Percentiles rank a stretch among this genome's conserved stretches.
phyloP scores from a whole-genome alignment of 2,888 invertebrate genomes.

The Stenodema calcarata region DNA sequence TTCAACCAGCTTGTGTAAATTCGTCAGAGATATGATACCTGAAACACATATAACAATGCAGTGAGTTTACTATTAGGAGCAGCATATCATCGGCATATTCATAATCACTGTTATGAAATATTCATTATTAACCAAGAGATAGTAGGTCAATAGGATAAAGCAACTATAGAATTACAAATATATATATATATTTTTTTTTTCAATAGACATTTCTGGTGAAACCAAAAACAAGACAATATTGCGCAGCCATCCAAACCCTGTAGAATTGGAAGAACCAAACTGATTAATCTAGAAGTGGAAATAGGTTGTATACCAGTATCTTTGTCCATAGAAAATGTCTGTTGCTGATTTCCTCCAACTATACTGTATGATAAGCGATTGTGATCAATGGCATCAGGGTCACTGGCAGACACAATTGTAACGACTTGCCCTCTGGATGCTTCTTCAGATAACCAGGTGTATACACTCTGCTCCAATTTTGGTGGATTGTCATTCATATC shows the following conservation, averaged over 20 bases:
- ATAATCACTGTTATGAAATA: neutral
- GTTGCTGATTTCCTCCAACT: conserved; percentile 79
- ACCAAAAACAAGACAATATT: too few relatives aligned
- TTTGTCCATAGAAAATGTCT: conserved; percentile 73
- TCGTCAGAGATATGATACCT: conserved; percentile 73
- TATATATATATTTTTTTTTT: too few relatives aligned
- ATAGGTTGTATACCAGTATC: conserved; percentile 62
- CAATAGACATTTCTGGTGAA: too few relatives aligned
- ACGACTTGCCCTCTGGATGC: conserved; percentile 87
- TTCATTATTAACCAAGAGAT: too few relatives aligned
- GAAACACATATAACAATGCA: conserved; percentile 54
- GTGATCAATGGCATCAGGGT: conserved; percentile 83
- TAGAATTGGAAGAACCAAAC: neutral
- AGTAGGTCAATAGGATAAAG: too few relatives aligned
- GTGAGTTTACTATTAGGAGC: neutral
- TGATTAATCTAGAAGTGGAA: neutral
- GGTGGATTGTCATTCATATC: conserved; percentile 94
- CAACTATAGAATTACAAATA: too few relatives aligned
- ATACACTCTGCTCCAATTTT: conserved; percentile 80
- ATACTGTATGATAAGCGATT: conserved; percentile 79
- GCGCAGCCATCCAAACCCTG: too few relatives aligned
- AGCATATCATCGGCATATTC: neutral
- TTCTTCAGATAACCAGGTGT: conserved; percentile 78
- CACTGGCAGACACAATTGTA: conserved; percentile 85
- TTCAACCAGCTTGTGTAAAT: conserved; percentile 76